A percentile compares a stretch with the other conserved stretches of the same genome.
phyloP scores from a whole-genome alignment of 1,140 invertebrate genomes.

The Zaprionus taronus region DNA sequence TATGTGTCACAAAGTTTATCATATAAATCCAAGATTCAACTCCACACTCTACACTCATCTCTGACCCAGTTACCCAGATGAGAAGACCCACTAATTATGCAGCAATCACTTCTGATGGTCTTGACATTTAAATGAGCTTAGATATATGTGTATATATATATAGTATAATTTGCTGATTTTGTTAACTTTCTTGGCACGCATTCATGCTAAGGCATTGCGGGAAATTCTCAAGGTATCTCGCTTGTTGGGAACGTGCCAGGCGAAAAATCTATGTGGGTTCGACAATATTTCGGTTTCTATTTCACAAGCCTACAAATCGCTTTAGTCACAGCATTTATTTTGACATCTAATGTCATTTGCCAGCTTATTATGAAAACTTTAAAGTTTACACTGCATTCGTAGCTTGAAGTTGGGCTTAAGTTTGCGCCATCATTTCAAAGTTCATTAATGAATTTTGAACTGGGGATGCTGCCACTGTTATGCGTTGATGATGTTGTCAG shows the following conservation, averaged over 20 bases:
- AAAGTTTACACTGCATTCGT: not conserved
- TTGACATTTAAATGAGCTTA: slow-evolving; percentile 19
- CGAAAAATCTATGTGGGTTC: slow-evolving; percentile 16
- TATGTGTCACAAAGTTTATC: slow-evolving; percentile 30
- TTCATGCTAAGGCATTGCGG: slow-evolving; percentile 23
- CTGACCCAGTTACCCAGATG: slow-evolving; percentile 38
- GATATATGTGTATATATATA: slow-evolving; percentile 2
- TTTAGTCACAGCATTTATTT: slow-evolving; percentile 56
- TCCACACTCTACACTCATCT: not conserved
- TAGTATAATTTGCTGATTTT: slow-evolving; percentile 28
- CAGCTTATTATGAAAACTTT: slow-evolving; percentile 42
- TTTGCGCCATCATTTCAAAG: slow-evolving; percentile 62
- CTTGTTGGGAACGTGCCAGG: slow-evolving; percentile 29
- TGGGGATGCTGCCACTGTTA: slow-evolving; percentile 34
- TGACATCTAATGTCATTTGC: slow-evolving; percentile 44
- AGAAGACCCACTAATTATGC: slow-evolving; percentile 67
- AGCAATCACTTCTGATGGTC: slow-evolving; percentile 40
- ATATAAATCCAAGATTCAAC: slow-evolving; percentile 37
- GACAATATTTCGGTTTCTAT: slow-evolving; percentile 17
- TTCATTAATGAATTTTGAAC: slow-evolving; percentile 63
- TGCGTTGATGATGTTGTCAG: slow-evolving; percentile 45
- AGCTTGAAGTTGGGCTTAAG: slow-evolving; percentile 16
- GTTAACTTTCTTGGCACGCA: slow-evolving; percentile 69
- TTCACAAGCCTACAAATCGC: slow-evolving; percentile 52
- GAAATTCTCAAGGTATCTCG: slow-evolving; percentile 50